A percentile compares a stretch with the other conserved stretches of the same genome.
These are phyloP conservation scores for Empis livida DNA, from an alignment of 2,888 invertebrate genomes.

Conservation along the genomic window DNA sequence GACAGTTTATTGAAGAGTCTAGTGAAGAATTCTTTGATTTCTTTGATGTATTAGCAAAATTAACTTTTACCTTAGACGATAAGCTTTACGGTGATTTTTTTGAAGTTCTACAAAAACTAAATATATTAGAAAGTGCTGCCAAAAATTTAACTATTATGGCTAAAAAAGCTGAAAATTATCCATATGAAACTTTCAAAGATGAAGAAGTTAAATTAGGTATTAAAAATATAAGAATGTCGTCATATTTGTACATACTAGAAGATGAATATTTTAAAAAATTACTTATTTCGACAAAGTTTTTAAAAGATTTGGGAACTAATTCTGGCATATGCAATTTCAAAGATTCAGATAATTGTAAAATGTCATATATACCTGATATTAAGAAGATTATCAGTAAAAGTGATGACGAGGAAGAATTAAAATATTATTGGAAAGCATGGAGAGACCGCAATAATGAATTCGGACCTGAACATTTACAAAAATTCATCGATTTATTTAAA, in stretches of 20 bases:
- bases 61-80: not conserved
- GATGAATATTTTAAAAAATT: not conserved
- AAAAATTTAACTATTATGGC: constrained; percentile 13
- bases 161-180: constrained; percentile 43
- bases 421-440: constrained; percentile 30
- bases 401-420: constrained; percentile 22
- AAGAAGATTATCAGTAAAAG: constrained; percentile 26
- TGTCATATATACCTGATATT: constrained; percentile 22
- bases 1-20: not conserved
- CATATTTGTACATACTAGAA: not conserved
- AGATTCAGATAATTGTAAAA: constrained; percentile 11
- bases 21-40: not conserved
- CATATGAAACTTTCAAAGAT: not conserved
- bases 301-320: not conserved
- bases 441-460: constrained; percentile 22
- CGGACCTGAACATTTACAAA: constrained; percentile 15
- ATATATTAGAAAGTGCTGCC: not conserved
- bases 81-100: not conserved
- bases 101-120: not conserved
- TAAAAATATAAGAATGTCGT: not conserved
- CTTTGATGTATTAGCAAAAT: not conserved
- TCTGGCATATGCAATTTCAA: constrained; percentile 13
- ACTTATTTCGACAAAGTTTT: not conserved
- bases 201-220: not conserved
- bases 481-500: constrained; percentile 16